Evolutionary conservation across 2,797 vertebrate genomes (phyloP), one percentile per base, ranked within the genome.

Genomic region (Chelon labrosus): DNA sequence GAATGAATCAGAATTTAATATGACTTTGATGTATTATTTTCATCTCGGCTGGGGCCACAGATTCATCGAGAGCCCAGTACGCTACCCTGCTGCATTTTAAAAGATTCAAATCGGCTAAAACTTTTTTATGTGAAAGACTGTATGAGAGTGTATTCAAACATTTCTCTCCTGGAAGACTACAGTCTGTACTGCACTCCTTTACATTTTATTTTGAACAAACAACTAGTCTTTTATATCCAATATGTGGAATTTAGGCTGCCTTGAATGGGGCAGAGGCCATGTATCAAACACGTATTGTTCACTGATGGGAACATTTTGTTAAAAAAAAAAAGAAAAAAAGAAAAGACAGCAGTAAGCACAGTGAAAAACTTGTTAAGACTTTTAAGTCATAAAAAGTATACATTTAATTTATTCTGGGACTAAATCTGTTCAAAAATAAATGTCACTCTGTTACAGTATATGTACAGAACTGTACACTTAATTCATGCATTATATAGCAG

Each of bases 1-100:
- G 87, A 86, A 91, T 80, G 87, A 91, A 91, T 90, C 86, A 84
- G 81, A 92, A 87, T 93, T 86, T 87, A 87, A 91, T 89, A 87
- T 87, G 89, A 88, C 91, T 91, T 90, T 92, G 90, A 93, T 91
- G 83, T 88, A 91, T 92, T 91, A 91, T 90, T 92, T 92, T 92
- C 85, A 90, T 89, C 83, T 89, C 76, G 79, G 83, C 80, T 35
- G 14, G 70, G 85, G 80, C 86, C 82, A 85, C 84, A 87, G 86
- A 88, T 74, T 76, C 76, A 78, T 75, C 53, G 69, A 89, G 60
- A 85, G 65, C 77, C 51, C 69, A 42, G 85, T 64, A 57, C 75
- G 68, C 67, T 56, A 79, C 83, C 74, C 61, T 66, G 67, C 42
- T 49, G 62, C 65, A 83, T 90, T 85, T 85, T 75, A 75, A 87